phyloP scores from a whole-genome alignment of 2,113 vertebrate genomes.

The Prunella himalayana region DNA sequence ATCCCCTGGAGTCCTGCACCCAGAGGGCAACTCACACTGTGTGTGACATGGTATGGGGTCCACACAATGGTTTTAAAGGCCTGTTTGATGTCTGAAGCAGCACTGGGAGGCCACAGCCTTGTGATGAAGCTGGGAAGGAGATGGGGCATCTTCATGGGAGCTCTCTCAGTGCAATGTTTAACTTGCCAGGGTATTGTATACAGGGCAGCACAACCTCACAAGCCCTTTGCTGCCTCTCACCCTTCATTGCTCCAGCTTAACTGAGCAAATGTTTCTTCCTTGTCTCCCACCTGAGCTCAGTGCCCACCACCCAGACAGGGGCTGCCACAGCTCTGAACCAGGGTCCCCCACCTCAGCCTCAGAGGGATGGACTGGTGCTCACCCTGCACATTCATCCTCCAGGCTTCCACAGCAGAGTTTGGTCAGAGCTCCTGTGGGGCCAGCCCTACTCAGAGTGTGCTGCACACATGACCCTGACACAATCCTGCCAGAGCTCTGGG shows the following conservation, averaged over 20 bases:
- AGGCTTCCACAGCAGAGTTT: fast-evolving
- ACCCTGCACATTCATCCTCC: background rate
- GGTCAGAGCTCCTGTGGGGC: background rate
- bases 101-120: background rate
- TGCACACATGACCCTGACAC: background rate
- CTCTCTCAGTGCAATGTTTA: background rate
- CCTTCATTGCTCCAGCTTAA: background rate
- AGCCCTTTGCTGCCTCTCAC: background rate
- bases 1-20: background rate
- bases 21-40: background rate
- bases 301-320: background rate
- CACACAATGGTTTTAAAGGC: background rate
- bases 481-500: background rate
- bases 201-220: background rate
- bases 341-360: background rate
- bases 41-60: background rate
- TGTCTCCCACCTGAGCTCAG: background rate
- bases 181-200: background rate
- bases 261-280: background rate
- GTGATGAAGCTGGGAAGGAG: background rate
- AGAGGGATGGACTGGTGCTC: background rate
- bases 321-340: background rate
- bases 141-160: background rate
- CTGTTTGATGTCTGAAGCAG: background rate
- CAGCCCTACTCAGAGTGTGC: background rate